phyloP scores from a whole-genome alignment of 2,888 invertebrate genomes.

The Clostera curtula region DNA sequence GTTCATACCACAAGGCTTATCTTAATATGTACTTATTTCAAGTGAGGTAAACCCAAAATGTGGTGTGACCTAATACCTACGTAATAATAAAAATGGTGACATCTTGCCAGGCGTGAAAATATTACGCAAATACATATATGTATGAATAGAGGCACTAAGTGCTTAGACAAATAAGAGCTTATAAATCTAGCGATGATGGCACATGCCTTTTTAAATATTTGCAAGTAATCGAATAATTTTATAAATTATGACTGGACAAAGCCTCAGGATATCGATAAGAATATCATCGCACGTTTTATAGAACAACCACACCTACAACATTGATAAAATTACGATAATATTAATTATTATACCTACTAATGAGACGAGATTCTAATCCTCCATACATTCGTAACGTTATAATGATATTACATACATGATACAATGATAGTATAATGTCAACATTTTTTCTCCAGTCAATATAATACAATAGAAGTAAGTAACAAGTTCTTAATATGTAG shows the following conservation, averaged over 20 bases:
- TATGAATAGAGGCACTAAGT: slow-evolving; percentile 1
- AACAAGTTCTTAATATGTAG: slow-evolving; percentile 21
- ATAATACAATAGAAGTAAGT: slow-evolving; percentile 17
- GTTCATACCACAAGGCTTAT: too few species aligned
- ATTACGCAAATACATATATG: not conserved
- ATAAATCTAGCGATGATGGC: slow-evolving; percentile 6
- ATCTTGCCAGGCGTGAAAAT: slow-evolving; percentile 3
- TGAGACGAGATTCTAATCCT: slow-evolving; percentile 26
- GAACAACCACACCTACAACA: not conserved
- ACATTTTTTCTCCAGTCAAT: too few species aligned
- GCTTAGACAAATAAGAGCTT: slow-evolving; percentile 3
- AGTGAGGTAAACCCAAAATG: too few species aligned
- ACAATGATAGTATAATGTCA: slow-evolving; percentile 6
- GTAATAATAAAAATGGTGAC: too few species aligned
- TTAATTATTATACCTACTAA: not conserved
- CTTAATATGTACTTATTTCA: too few species aligned
- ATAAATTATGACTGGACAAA: too few species aligned
- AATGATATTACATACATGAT: slow-evolving; percentile 12
- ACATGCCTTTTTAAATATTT: too few species aligned
- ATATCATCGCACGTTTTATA: not conserved
- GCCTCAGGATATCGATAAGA: too few species aligned
- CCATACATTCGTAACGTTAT: slow-evolving; percentile 10
- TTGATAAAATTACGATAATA: not conserved
- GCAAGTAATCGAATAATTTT: too few species aligned
- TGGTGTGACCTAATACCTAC: too few species aligned